A percentile compares a stretch with the other conserved stretches of the same genome.
phyloP scores from a whole-genome alignment of 2,888 invertebrate genomes.

The Eucriotettix oculatus region DNA sequence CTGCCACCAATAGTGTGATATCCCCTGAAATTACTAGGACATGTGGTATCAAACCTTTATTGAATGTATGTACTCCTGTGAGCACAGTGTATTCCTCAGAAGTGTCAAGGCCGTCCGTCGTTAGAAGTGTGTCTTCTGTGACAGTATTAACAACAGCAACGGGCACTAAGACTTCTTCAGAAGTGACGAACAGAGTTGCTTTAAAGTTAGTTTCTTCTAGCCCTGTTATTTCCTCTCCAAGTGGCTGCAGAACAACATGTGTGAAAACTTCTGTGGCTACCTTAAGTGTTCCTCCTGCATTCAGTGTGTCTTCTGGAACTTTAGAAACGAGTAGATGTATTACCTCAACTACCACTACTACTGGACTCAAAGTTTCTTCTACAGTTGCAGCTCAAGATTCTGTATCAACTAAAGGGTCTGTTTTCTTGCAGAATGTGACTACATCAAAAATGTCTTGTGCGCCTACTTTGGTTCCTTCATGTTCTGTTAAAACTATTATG shows the following conservation, averaged over 20 bases:
- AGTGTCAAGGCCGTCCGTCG: background rate
- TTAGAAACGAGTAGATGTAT: background rate
- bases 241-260: conserved; percentile 1
- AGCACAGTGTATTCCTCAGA: background rate
- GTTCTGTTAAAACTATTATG: background rate
- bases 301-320: background rate
- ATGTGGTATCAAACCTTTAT: conserved; percentile 3
- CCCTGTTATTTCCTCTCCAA: background rate
- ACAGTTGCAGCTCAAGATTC: no score
- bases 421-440: no score
- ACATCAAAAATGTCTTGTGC: background rate
- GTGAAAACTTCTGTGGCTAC: conserved; percentile 1
- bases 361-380: background rate
- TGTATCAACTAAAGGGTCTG: no score
- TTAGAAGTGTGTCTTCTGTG: conserved; percentile 1
- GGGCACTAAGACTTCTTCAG: conserved; percentile 8
- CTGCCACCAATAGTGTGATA: conserved; percentile 7
- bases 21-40: conserved; percentile 8
- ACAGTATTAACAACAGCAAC: conserved; percentile 8
- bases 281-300: conserved; percentile 2
- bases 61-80: background rate
- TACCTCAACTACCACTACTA: conserved; percentile 8
- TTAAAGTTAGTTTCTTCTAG: conserved; percentile 3
- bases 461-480: background rate
- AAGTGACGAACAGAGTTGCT: conserved; percentile 5